Conservation (phyloP, 2,888 invertebrate species). For the Thumatha senex region DNA sequence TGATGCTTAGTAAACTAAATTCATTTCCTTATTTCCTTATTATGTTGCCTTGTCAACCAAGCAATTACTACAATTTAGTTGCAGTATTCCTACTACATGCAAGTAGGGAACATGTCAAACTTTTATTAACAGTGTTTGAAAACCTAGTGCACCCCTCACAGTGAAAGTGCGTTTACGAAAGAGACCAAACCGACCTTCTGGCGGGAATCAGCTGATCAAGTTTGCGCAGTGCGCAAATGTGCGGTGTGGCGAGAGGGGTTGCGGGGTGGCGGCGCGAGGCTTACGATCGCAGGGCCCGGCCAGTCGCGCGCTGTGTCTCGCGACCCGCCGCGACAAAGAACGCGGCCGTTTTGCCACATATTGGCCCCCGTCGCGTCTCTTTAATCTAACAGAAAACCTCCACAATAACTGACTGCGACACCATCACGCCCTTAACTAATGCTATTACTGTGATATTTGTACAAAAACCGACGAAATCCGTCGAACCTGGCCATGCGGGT, state of each 20-base stretch:
- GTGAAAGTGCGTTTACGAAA: slow-evolving; percentile 55
- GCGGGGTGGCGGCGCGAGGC: slow-evolving; percentile 36
- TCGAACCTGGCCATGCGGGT: slow-evolving; percentile 53
- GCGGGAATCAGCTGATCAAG: slow-evolving; percentile 82
- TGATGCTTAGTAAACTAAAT: no score
- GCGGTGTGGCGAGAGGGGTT: slow-evolving; percentile 45
- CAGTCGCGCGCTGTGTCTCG: slow-evolving; percentile 49
- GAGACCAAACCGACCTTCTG: slow-evolving; percentile 66
- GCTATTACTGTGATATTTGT: slow-evolving; percentile 61
- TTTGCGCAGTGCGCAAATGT: slow-evolving; percentile 82
- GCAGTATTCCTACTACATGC: no score
- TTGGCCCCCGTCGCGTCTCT: slow-evolving; percentile 17
- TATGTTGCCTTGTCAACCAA: no score
- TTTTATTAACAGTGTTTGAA: slow-evolving; percentile 12
- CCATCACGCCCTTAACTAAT: slow-evolving; percentile 35
- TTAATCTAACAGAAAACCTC: slow-evolving; percentile 46
- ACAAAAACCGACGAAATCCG: slow-evolving; percentile 38
- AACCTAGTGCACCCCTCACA: slow-evolving; percentile 25
- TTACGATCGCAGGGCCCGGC: slow-evolving; percentile 54
- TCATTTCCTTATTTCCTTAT: no score
- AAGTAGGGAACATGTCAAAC: slow-evolving; percentile 5
- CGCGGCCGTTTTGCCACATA: slow-evolving; percentile 37
- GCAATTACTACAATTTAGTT: no score
- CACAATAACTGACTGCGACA: slow-evolving; percentile 24
- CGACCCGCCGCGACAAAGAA: slow-evolving; percentile 34